Percentiles rank a stretch among this genome's conserved stretches.
These are phyloP conservation scores for Drosophila bifasciata DNA, from an alignment of 1,140 invertebrate species.

Conservation along the genomic window DNA sequence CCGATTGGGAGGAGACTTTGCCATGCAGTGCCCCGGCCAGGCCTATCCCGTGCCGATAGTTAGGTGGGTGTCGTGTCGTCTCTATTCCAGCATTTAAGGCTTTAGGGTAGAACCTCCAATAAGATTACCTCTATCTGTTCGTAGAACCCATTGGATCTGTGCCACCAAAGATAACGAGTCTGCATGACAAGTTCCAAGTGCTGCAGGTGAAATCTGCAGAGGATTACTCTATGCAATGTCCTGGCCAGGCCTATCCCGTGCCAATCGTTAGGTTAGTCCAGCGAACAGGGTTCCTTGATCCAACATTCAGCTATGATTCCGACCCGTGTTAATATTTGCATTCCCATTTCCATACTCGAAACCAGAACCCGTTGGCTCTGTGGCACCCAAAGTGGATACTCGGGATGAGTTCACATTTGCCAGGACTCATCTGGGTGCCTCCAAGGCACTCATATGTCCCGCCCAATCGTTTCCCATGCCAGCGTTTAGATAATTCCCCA, in stretches of 20 bases:
- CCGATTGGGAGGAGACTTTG: slow-evolving; percentile 86
- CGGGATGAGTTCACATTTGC: slow-evolving; percentile 85
- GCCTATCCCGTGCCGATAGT: slow-evolving; percentile 88
- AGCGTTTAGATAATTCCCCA: slow-evolving; percentile 85
- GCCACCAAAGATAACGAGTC: slow-evolving; percentile 87
- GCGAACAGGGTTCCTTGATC: neutral
- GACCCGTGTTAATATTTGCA: neutral
- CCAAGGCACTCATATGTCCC: slow-evolving; percentile 87
- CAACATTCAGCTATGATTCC: slow-evolving; percentile 43
- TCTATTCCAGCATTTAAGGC: slow-evolving; percentile 26
- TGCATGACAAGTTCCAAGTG: slow-evolving; percentile 85
- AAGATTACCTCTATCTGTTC: neutral
- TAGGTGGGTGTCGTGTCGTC: slow-evolving; percentile 85
- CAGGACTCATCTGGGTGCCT: slow-evolving; percentile 74
- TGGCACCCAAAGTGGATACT: slow-evolving; percentile 87
- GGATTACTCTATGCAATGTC: slow-evolving; percentile 87
- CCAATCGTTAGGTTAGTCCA: slow-evolving; percentile 87
- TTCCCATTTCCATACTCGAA: neutral
- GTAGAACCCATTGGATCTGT: slow-evolving; percentile 89
- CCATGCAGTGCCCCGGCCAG: slow-evolving; percentile 87
- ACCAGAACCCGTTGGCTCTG: slow-evolving; percentile 89
- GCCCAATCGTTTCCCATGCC: slow-evolving; percentile 88
- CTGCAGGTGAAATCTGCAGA: slow-evolving; percentile 85
- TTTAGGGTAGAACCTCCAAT: neutral
- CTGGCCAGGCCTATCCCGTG: slow-evolving; percentile 88